Evolutionary conservation across 2,888 invertebrate species (phyloP).

Genomic region (Serripes groenlandicus): DNA sequence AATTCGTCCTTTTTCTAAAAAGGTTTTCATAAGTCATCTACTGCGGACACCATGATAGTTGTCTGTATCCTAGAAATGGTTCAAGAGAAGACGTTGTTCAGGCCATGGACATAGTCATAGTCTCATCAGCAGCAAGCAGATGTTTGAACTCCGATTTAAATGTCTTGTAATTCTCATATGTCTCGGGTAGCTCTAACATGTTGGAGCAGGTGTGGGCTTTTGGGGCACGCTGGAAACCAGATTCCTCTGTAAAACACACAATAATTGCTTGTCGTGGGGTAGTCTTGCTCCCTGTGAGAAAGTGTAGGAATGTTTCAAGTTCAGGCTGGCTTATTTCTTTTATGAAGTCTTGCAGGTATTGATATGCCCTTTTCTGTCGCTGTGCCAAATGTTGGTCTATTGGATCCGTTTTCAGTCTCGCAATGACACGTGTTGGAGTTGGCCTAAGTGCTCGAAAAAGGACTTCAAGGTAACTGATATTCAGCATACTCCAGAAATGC

Average conservation of each 20-base stretch:
- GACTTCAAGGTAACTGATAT: constrained; percentile 42
- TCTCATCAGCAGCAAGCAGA: constrained; percentile 50
- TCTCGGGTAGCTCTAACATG: constrained; percentile 60
- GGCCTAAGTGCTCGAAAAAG: constrained; percentile 55
- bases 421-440: constrained; percentile 53
- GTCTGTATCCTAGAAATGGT: no score
- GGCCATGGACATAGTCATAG: constrained; percentile 44
- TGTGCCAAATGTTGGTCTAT: constrained; percentile 6
- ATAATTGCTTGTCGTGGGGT: constrained; percentile 52
- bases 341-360: constrained; percentile 56
- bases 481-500: constrained; percentile 58
- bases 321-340: constrained; percentile 45
- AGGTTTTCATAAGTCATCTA: no score
- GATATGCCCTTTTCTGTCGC: constrained; percentile 27
- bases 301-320: constrained; percentile 58
- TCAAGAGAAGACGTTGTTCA: no score
- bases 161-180: constrained; percentile 56
- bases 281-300: constrained; percentile 60
- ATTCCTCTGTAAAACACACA: constrained; percentile 47
- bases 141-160: constrained; percentile 58
- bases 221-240: constrained; percentile 52
- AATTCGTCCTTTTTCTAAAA: no score
- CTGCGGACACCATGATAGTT: no score
- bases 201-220: constrained; percentile 65
- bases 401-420: constrained; percentile 47